Conservation (phyloP, 1,140 invertebrate species). For the Drosophila leontia region DNA sequence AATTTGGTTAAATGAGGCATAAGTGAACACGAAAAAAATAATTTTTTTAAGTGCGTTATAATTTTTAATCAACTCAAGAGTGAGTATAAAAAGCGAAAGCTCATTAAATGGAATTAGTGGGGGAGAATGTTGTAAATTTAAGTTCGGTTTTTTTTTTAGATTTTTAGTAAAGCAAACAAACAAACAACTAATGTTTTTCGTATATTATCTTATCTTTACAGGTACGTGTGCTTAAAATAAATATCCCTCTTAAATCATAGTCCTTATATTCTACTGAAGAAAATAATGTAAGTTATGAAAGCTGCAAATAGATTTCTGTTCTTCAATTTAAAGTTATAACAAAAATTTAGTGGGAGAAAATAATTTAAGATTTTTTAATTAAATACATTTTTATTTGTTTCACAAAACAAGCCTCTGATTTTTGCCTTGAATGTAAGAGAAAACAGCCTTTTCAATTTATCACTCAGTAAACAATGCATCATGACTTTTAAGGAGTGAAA, state of each 20-base stretch:
- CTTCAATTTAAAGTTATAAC: neutral
- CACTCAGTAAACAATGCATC: constrained; percentile 17
- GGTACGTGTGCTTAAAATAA: constrained; percentile 47
- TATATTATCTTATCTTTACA: constrained; percentile 48
- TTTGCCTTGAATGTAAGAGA: neutral
- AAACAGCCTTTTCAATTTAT: constrained; percentile 1
- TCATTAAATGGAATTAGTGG: neutral
- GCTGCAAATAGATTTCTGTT: too few relatives aligned
- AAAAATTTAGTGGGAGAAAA: too few relatives aligned
- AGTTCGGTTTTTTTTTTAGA: neutral
- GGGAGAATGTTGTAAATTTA: neutral
- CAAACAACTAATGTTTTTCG: constrained; percentile 21
- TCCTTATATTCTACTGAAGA: neutral
- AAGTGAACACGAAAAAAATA: constrained; percentile 60
- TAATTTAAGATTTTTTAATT: too few relatives aligned
- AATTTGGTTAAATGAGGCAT: constrained; percentile 83
- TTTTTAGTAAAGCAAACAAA: neutral
- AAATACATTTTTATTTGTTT: too few relatives aligned
- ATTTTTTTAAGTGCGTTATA: constrained; percentile 77
- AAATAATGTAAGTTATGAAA: constrained; percentile 15
- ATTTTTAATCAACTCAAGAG: constrained; percentile 74
- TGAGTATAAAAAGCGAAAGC: constrained; percentile 15
- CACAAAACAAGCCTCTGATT: too few relatives aligned
- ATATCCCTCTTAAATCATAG: too few relatives aligned
- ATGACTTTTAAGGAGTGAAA: constrained; percentile 12